phyloP scores from a whole-genome alignment of 1,140 invertebrate genomes.

The Helicoverpa armigera region DNA sequence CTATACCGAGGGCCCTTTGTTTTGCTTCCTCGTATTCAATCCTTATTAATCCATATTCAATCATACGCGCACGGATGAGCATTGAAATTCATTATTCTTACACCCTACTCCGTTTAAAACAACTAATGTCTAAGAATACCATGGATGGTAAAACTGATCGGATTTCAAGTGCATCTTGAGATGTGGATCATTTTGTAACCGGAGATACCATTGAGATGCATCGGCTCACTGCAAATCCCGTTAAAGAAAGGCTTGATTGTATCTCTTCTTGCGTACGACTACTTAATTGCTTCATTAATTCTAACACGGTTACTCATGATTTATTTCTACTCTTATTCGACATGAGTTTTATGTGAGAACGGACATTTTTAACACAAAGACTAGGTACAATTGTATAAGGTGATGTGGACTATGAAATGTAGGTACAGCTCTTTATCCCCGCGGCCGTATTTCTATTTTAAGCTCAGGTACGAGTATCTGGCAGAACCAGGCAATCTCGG shows the following conservation, averaged over 20 bases:
- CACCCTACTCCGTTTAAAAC: conserved; percentile 26
- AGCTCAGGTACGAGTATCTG: conserved; percentile 72
- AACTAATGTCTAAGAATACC: conserved; percentile 42
- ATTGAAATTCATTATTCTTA: conserved; percentile 59
- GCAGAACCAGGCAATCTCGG: conserved; percentile 63
- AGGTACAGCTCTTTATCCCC: conserved; percentile 62
- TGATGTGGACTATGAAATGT: conserved; percentile 64
- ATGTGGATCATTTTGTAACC: conserved; percentile 70
- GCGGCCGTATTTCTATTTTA: conserved; percentile 69
- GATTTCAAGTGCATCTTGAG: conserved; percentile 69
- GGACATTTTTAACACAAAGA: conserved; percentile 27
- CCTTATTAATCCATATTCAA: conserved; percentile 68
- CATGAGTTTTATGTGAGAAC: conserved; percentile 38
- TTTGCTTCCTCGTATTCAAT: conserved; percentile 63
- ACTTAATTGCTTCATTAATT: conserved; percentile 67
- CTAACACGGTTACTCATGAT: conserved; percentile 63
- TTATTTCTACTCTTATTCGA: conserved; percentile 35
- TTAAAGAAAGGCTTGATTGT: conserved; percentile 73
- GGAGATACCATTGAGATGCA: conserved; percentile 63
- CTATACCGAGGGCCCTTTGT: conserved; percentile 65
- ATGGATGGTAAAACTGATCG: conserved; percentile 63
- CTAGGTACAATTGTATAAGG: conserved; percentile 14
- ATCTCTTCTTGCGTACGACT: conserved; percentile 57
- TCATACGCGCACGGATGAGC: conserved; percentile 41
- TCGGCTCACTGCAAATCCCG: conserved; percentile 58